A percentile compares a stretch with the other conserved stretches of the same genome.
phyloP scores from a whole-genome alignment of 2,113 vertebrate species.

The Nansenia antarctica region DNA sequence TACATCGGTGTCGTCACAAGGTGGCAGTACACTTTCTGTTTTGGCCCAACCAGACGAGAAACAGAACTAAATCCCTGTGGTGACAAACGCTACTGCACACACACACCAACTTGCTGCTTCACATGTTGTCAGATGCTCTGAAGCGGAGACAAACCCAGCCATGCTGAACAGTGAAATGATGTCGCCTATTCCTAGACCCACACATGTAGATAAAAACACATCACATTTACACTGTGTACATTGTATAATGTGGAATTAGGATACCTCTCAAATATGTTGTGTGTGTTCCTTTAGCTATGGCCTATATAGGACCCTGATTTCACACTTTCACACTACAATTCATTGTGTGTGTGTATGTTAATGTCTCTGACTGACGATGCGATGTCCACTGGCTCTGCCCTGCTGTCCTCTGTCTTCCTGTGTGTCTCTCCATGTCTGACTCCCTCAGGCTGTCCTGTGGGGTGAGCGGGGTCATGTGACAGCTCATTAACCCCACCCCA shows the following conservation, averaged over 20 bases:
- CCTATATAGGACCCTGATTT: not conserved
- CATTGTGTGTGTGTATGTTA: not conserved
- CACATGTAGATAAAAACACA: not conserved
- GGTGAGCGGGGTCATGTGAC: slow-evolving; percentile 69
- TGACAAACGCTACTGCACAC: not conserved
- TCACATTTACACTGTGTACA: not conserved
- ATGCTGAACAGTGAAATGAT: not conserved
- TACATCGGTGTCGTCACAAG: slow-evolving; percentile 46
- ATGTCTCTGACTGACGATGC: not conserved
- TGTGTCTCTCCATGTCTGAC: not conserved
- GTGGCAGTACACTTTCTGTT: slow-evolving; percentile 59
- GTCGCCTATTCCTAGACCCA: not conserved
- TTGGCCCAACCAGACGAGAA: not conserved
- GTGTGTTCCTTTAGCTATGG: not conserved
- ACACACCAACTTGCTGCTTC: slow-evolving; percentile 4
- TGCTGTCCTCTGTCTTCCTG: not conserved
- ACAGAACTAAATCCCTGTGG: not conserved
- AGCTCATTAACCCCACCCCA: slow-evolving; percentile 76
- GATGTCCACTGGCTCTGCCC: not conserved
- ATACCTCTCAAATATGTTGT: not conserved
- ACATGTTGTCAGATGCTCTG: slow-evolving; percentile 5
- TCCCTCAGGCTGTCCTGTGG: slow-evolving; percentile 61
- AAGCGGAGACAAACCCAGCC: not conserved
- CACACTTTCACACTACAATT: no score
- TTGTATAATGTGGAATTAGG: no score